These are phyloP conservation scores for Dysmachus trigonus DNA, from an alignment of 2,888 invertebrate genomes.

Conservation along the genomic window DNA sequence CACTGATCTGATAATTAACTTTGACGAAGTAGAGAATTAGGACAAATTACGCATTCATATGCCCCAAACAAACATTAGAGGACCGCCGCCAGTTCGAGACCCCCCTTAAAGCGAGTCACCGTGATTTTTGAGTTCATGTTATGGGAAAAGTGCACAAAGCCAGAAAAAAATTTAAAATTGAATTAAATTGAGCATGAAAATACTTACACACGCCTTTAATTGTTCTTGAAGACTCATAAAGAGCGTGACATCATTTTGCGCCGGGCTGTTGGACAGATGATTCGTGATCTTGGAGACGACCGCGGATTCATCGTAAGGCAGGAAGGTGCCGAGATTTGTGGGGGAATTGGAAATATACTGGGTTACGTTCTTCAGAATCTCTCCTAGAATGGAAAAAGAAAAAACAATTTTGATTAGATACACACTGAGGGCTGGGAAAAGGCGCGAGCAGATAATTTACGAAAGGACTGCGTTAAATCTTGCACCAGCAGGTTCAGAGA, in stretches of 20 bases:
- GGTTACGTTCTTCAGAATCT: constrained; percentile 56
- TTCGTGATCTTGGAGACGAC: constrained; percentile 56
- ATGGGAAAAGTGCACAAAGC: neutral
- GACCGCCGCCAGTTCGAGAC: neutral
- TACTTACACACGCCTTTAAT: constrained; percentile 56
- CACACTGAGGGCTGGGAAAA: neutral
- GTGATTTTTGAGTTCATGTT: neutral
- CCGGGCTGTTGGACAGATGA: constrained; percentile 53
- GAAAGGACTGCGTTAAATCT: constrained; percentile 42
- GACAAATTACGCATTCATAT: neutral
- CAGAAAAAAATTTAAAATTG: neutral
- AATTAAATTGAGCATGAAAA: constrained; percentile 30
- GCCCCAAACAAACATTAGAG: neutral
- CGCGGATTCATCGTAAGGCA: constrained; percentile 57
- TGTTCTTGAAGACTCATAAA: constrained; percentile 58
- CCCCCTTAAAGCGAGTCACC: neutral
- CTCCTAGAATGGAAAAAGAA: constrained; percentile 53
- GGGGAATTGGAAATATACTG: constrained; percentile 58
- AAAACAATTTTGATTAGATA: constrained; percentile 20
- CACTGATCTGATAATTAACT: neutral
- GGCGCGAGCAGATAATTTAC: neutral
- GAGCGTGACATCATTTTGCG: constrained; percentile 52
- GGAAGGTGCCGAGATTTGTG: constrained; percentile 52
- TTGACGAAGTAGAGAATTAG: neutral
- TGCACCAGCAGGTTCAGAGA: constrained; percentile 29